phyloP scores from a whole-genome alignment of 1,140 invertebrate genomes.

The Diachasma alloeum region DNA sequence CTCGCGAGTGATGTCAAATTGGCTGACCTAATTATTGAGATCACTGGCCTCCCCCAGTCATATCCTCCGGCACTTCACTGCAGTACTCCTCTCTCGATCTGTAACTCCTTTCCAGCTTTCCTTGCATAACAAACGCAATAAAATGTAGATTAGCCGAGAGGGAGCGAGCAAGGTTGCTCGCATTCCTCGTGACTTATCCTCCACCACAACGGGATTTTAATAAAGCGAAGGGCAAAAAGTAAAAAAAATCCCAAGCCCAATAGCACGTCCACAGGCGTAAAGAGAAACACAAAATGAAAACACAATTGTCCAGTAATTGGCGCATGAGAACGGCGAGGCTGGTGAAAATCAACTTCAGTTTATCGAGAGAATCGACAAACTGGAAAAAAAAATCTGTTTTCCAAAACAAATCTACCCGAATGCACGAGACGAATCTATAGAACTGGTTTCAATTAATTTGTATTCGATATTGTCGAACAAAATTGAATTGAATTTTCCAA shows the following conservation, averaged over 20 bases:
- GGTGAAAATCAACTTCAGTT: neutral
- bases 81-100: neutral
- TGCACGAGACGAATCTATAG: neutral
- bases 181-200: constrained; percentile 17
- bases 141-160: constrained; percentile 23
- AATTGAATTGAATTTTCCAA: neutral
- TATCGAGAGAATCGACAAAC: neutral
- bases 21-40: neutral
- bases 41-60: neutral
- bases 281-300: neutral
- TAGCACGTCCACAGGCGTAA: neutral
- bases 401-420: neutral
- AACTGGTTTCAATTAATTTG: neutral
- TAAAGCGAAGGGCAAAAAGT: neutral
- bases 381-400: neutral
- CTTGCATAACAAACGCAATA: constrained; percentile 24
- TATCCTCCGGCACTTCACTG: neutral
- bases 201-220: neutral
- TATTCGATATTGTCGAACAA: neutral
- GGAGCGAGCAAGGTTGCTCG: constrained; percentile 11
- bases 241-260: neutral
- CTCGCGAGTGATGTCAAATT: neutral
- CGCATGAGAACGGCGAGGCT: neutral
- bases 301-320: neutral
- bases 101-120: constrained; percentile 6